phyloP scores from a whole-genome alignment of 1,140 invertebrate species.

The Mesaphorura yosii region DNA sequence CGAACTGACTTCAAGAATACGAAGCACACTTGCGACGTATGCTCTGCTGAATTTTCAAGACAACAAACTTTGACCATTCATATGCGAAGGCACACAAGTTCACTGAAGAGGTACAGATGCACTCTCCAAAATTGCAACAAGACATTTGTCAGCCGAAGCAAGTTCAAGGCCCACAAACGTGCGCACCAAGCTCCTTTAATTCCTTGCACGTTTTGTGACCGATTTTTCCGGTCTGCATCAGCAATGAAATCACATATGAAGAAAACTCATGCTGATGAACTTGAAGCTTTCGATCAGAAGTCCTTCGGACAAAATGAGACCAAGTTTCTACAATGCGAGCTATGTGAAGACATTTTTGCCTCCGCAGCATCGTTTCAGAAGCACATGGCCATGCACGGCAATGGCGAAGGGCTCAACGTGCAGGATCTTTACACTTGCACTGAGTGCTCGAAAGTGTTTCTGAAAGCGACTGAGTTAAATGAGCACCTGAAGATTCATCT shows the following conservation, averaged over 20 bases:
- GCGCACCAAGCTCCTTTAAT: background rate
- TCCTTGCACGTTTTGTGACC: constrained; percentile 6
- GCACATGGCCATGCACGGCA: constrained; percentile 4
- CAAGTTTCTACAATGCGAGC: too few relatives aligned
- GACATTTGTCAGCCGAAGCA: background rate
- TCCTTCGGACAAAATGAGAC: background rate
- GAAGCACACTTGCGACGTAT: constrained; percentile 46
- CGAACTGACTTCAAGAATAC: constrained; percentile 36
- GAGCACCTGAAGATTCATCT: constrained; percentile 17
- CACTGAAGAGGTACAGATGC: background rate
- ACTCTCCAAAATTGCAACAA: background rate
- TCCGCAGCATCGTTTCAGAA: background rate
- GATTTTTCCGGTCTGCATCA: constrained; percentile 5
- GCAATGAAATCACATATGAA: constrained; percentile 8
- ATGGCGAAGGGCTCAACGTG: constrained; percentile 15
- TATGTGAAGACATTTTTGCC: background rate
- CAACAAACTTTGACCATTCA: constrained; percentile 12
- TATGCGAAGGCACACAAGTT: constrained; percentile 4
- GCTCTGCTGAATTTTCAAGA: constrained; percentile 32
- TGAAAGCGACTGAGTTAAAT: constrained; percentile 12
- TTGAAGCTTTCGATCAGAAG: background rate
- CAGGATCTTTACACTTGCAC: constrained; percentile 17
- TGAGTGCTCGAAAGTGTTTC: constrained; percentile 14
- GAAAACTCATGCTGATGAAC: background rate
- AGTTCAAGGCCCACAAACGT: background rate